Evolutionary conservation across 2,888 invertebrate genomes (phyloP), one percentile per base, ranked within the genome.

Genomic region (Griposia aprilina): DNA sequence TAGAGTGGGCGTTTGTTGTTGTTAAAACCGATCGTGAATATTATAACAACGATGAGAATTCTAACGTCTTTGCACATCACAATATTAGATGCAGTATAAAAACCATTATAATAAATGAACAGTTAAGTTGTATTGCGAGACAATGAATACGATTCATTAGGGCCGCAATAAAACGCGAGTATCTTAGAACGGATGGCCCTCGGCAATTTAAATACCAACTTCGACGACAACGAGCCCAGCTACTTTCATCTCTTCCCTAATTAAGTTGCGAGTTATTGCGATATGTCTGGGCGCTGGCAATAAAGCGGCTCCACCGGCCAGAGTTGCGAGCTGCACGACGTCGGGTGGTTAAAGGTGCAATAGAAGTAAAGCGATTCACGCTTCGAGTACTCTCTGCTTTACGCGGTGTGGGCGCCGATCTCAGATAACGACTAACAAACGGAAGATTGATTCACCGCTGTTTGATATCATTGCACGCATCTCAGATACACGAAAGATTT

Each of bases 381-480:
- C 86, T 89, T 89, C 90, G 90, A 91, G 90, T 91, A 92, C 88
- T 87, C 91, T 92, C 68, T 93, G 91, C 89, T 88, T 91, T 87
- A 89, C 86, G 86, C 87, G 85, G 90, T 91, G 94, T 94, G 93
- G 93, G 93, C 93, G 92, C 90, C 80, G 95, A 96, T 95, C 91
- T 82, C 60, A 92, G 96, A 96, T 96, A 95, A 94, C 91, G 92
- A 92, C 91, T 88, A 90, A 86, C 90, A 91, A 91, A 90, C 90
- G 91, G 90, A 94, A 96, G 95, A 96, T 96, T 96, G 95, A 96
- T 96, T 96, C 95, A 94, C 94, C 92, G 93, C 93, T 91, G 90
- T 90, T 90, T 90, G 90, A 90, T 95, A 96, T 96, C 95, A 91
- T 83, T 90, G 91, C 91, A 91, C 90, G 89, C 92, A 95, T 95